Base-by-base conservation (phyloP, 2,113 vertebrate species). In the Cochlearius cochlearius region DNA sequence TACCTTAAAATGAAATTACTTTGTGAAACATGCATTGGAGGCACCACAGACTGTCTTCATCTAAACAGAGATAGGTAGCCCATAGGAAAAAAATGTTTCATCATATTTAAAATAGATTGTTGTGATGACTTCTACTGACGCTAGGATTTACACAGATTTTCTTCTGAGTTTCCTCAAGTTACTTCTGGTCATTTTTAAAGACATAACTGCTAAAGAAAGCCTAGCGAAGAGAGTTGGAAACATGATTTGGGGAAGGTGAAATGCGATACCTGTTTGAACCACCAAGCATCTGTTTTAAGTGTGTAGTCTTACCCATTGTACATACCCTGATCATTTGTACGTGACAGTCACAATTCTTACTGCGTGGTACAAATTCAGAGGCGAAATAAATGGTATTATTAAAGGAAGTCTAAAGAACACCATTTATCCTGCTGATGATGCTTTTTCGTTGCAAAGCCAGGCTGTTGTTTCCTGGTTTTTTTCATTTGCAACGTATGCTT, bases 141-240 rank as follows among this genome's bases (percentile, higher is more conserved):
- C 39, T 80, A 60, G 36, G 32, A 84, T 80, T 96, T 90, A 8
- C 23, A 74, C 83, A 47, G 82, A 29, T 52, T 64, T 82, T 82
- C 19, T 78, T 81, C 74, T 81, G 67, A 95, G 25, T 93, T 91
- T 88, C 62, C 83, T 83, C 83, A 84, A 45, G 69, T 92, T 93
- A 72, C 73, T 88, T 94, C 72, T 85, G 41, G 56, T 75, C 73
- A 75, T 64, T 68, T 56, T 85, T 91, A 73, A 76, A 92, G 69
- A 74, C 7, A 23, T 50, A 62, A 89, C 53, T 76, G 68, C 91
- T 96, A 64, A 87, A 81, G 64, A 91, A 83, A 94, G 47, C 26
- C 15, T 12, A 39, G 63, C 32, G 69, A 62, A 52, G 26, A 58
- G 15, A 83, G 32, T 9, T 29, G 45, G 38, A 81, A 84, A 39